phyloP scores from a whole-genome alignment of 2,888 invertebrate species.

The Euclidia mi region DNA sequence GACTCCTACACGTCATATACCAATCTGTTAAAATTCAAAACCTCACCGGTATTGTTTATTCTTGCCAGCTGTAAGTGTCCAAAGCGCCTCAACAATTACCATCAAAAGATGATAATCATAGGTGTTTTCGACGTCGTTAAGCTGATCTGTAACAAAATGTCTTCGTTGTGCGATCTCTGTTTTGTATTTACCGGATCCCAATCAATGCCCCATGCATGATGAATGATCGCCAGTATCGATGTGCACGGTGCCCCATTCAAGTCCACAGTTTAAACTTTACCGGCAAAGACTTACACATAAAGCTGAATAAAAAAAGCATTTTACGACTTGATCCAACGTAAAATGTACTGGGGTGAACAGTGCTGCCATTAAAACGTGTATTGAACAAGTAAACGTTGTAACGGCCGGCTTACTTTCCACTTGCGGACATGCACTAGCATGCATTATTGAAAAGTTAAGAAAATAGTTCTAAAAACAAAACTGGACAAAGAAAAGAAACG shows the following conservation, averaged over 20 bases:
- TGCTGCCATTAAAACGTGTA: constrained; percentile 67
- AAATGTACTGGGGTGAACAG: constrained; percentile 52
- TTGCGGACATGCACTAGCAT: constrained; percentile 67
- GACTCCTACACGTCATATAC: constrained; percentile 66
- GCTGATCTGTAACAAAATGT: constrained; percentile 90
- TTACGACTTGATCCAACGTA: constrained; percentile 54
- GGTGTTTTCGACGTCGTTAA: constrained; percentile 90
- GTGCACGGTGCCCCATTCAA: constrained; percentile 65
- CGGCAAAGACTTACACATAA: constrained; percentile 74
- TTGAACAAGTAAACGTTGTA: constrained; percentile 54
- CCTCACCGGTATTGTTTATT: constrained; percentile 84
- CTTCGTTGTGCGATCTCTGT: constrained; percentile 87
- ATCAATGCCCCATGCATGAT: constrained; percentile 78
- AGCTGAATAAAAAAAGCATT: constrained; percentile 69
- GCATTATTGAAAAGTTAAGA: constrained; percentile 56
- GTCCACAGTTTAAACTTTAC: constrained; percentile 62
- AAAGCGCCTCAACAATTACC: constrained; percentile 87
- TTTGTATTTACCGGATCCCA: constrained; percentile 70
- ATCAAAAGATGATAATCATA: constrained; percentile 90
- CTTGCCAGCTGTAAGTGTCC: constrained; percentile 86
- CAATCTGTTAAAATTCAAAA: constrained; percentile 78
- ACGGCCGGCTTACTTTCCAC: constrained; percentile 67
- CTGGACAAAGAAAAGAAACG: constrained; percentile 43
- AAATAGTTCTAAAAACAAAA: constrained; percentile 69
- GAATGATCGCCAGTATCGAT: constrained; percentile 70